Evolutionary conservation across 2,888 invertebrate genomes (phyloP), one percentile per base, ranked within the genome.

Genomic region (Sinodicranocentrus sp.): DNA sequence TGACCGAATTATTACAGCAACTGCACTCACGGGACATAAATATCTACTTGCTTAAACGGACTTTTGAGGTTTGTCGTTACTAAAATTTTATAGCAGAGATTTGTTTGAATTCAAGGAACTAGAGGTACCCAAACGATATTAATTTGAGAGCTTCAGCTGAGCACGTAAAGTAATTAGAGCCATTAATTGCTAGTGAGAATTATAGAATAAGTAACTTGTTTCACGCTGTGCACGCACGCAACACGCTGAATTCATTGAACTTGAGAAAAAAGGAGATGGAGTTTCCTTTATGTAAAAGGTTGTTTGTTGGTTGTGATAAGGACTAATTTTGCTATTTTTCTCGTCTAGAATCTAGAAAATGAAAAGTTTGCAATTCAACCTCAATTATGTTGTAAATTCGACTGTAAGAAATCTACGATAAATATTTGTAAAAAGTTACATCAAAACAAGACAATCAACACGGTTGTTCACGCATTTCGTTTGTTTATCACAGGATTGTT

Each of bases 241-340:
- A n/a, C 48, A 48, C 15, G 19, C 19, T 59, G 72, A 59, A 23
- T 57, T 72, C 59, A 72, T 59, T 71, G 71, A 71, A 52, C 71
- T 71, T 71, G 54, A 52, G 28, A 17, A n/a, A n/a, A n/a, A n/a
- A n/a, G n/a, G n/a, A n/a, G n/a, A n/a, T n/a, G n/a, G n/a, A n/a
- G n/a, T n/a, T n/a, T 70, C 28, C 3, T 59, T 39, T 59, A 48
- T 13, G 59, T 72, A 25, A 23, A 23, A 8, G 19, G 19, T 33
- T 39, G 23, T 59, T 57, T n/a, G n/a, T 48, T 39, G 1, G 59
- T 59, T 72, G n/a, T n/a, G 48, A 48, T 48, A 48, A 10, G 2
- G 48, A 6, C 48, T 48, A 48, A n/a, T 48, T n/a, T 48, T 10
- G n/a, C n/a, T 33, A 44, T 48, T 68, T 6, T 39, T 10, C 33